Conservation (phyloP, 1,140 invertebrate genomes). For the Scaptomyza graminum region DNA sequence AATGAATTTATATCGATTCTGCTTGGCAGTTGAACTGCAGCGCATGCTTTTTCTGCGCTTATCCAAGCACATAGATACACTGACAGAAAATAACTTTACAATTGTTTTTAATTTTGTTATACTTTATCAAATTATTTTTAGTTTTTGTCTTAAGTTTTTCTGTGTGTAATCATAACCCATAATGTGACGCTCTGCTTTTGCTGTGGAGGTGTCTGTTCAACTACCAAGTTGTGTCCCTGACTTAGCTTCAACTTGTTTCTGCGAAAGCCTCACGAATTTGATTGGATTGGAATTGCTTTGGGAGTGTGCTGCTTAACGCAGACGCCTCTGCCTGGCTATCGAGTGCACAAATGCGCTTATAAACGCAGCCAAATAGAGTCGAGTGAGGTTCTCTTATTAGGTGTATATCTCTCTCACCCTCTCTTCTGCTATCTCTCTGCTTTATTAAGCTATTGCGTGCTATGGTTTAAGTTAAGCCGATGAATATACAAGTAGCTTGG, state of each 20-base stretch:
- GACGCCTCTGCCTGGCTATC: conserved; percentile 26
- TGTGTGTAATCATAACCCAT: background rate
- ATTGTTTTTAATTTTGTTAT: no score
- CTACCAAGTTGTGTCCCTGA: conserved; percentile 18
- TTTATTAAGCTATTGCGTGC: background rate
- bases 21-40: conserved; percentile 67
- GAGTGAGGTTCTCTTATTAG: conserved; percentile 33
- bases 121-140: no score
- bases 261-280: conserved; percentile 10
- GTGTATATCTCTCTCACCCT: background rate
- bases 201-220: conserved; percentile 5
- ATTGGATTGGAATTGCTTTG: conserved; percentile 23
- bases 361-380: conserved; percentile 52
- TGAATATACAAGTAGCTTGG: conserved; percentile 9
- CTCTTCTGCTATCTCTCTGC: no score
- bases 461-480: conserved; percentile 1
- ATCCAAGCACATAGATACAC: conserved; percentile 22
- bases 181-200: background rate
- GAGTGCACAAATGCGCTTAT: conserved; percentile 43
- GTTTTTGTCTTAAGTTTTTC: background rate
- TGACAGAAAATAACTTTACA: background rate
- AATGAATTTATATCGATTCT: conserved; percentile 80
- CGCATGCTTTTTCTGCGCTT: conserved; percentile 53
- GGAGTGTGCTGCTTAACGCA: background rate
- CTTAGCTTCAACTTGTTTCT: conserved; percentile 34